A percentile compares a stretch with the other conserved stretches of the same genome.
phyloP scores from a whole-genome alignment of 2,797 vertebrate species.

The Melanogrammus aeglefinus region DNA sequence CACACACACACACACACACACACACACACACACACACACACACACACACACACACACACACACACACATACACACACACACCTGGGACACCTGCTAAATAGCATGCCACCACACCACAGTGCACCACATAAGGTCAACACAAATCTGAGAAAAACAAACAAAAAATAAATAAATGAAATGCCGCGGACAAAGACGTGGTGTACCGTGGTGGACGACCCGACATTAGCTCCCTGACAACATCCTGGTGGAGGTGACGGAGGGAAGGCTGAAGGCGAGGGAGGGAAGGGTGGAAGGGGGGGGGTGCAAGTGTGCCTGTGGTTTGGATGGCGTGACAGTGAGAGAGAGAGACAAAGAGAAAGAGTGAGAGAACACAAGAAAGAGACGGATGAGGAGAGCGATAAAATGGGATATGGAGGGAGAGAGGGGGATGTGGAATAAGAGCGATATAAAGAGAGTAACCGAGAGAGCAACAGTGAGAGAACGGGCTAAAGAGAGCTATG shows the following conservation, averaged over 20 bases:
- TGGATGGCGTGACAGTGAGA: constrained; percentile 30
- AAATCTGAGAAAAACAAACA: constrained; percentile 33
- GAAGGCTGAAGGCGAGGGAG: neutral
- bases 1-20: neutral
- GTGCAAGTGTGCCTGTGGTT: constrained; percentile 8
- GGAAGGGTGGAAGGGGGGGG: neutral
- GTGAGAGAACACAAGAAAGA: constrained; percentile 11
- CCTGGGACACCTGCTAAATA: constrained; percentile 15
- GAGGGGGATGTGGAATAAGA: neutral
- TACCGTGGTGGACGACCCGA: constrained; percentile 19
- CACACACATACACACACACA: constrained; percentile 1
- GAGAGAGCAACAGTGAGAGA: too few relatives aligned
- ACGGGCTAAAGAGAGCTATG: constrained; percentile 24
- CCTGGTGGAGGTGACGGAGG: constrained; percentile 11
- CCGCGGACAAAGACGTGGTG: constrained; percentile 9
- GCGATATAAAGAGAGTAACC: neutral
- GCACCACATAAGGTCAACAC: constrained; percentile 18
- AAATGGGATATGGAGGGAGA: constrained; percentile 28
- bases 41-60: neutral
- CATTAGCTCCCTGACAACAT: constrained; percentile 51
- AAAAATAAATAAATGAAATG: too few relatives aligned
- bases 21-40: neutral
- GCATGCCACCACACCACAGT: neutral
- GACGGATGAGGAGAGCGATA: constrained; percentile 22
- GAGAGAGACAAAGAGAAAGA: constrained; percentile 25